Evolutionary conservation across 2,888 invertebrate species (phyloP).

Genomic region (Athripsodes cinereus): DNA sequence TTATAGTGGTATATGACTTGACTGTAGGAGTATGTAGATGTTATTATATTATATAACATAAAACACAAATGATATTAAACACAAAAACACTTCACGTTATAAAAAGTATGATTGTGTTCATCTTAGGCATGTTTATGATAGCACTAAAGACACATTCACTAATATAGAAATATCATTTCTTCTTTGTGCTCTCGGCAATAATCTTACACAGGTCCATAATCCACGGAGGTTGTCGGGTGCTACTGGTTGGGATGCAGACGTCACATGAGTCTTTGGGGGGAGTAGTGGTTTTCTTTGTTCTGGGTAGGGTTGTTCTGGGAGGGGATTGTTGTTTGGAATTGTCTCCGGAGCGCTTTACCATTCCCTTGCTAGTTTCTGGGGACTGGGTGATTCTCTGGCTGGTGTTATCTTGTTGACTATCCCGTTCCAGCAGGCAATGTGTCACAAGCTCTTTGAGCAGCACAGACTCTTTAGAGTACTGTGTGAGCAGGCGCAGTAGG

Average conservation of each 20-base stretch:
- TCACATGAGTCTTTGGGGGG: slow-evolving; percentile 19
- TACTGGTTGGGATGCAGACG: slow-evolving; percentile 8
- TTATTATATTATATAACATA: too few relatives aligned
- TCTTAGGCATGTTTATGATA: too few relatives aligned
- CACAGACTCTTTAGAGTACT: slow-evolving; percentile 26
- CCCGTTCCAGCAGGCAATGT: slow-evolving; percentile 24
- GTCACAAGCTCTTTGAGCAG: slow-evolving; percentile 25
- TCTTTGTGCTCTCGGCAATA: slow-evolving; percentile 26
- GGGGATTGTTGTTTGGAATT: slow-evolving; percentile 18
- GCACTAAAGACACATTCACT: neutral
- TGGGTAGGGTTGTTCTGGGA: slow-evolving; percentile 24
- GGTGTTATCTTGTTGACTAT: slow-evolving; percentile 9
- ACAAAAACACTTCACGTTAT: too few relatives aligned
- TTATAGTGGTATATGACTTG: too few relatives aligned
- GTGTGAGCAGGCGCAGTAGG: slow-evolving; percentile 24
- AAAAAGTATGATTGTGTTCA: too few relatives aligned
- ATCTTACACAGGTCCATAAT: slow-evolving; percentile 25
- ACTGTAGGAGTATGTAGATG: too few relatives aligned
- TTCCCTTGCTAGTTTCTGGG: slow-evolving; percentile 3
- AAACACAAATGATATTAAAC: too few relatives aligned
- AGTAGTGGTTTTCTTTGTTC: slow-evolving; percentile 19
- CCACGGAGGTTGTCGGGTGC: slow-evolving; percentile 24
- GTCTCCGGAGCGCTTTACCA: neutral
- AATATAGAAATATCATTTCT: slow-evolving; percentile 24
- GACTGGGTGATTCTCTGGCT: slow-evolving; percentile 11